Evolutionary conservation across 1,140 invertebrate genomes (phyloP).

Genomic region (Heterodera schachtii): DNA sequence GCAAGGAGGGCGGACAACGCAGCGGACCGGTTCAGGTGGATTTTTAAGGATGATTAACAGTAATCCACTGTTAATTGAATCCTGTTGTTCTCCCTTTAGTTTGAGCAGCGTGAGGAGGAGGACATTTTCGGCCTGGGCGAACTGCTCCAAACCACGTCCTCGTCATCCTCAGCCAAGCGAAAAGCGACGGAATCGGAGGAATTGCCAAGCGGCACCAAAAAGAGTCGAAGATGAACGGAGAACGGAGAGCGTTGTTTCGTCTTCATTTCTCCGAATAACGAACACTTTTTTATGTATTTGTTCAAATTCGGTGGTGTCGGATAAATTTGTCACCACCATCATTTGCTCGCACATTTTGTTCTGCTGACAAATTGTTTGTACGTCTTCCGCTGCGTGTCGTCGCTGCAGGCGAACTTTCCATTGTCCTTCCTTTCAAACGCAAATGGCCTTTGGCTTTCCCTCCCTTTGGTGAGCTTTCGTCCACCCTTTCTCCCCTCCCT

Average conservation of each 20-base stretch:
- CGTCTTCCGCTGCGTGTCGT: not conserved
- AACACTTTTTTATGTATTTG: not conserved
- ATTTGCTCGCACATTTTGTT: not conserved
- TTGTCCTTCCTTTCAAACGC: not conserved
- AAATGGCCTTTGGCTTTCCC: not conserved
- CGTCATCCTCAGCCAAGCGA: constrained; percentile 38
- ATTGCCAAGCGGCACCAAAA: constrained; percentile 6
- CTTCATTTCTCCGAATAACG: not conserved
- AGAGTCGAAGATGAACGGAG: constrained; percentile 27
- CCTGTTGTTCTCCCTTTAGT: constrained; percentile 8
- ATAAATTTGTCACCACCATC: not conserved
- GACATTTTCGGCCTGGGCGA: constrained; percentile 56
- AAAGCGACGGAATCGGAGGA: constrained; percentile 27
- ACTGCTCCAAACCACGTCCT: constrained; percentile 38
- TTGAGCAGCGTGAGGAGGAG: constrained; percentile 43
- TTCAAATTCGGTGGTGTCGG: not conserved
- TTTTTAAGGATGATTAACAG: not conserved
- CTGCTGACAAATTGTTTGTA: not conserved
- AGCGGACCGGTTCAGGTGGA: constrained; percentile 47
- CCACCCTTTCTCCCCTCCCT: not conserved
- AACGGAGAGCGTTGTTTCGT: not conserved
- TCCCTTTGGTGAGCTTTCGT: not conserved
- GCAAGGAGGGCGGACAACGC: constrained; percentile 17
- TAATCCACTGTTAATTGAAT: too few species aligned
- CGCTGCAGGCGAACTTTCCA: not conserved